These are phyloP conservation scores for Drosophila rhopaloa DNA, from an alignment of 1,140 invertebrate species.

Conservation along the genomic window DNA sequence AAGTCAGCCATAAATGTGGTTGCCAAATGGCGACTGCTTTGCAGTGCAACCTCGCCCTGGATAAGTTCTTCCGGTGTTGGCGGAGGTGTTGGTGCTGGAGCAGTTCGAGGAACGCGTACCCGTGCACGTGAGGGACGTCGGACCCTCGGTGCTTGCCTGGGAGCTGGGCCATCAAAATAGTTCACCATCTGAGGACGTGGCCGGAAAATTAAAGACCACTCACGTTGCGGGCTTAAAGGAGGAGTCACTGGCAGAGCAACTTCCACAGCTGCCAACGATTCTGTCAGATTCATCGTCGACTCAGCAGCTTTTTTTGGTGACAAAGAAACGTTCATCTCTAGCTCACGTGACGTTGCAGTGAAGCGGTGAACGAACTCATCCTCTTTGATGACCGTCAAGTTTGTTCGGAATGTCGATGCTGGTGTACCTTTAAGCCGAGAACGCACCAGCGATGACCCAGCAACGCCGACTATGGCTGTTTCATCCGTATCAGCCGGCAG, in stretches of 20 bases:
- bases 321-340: constrained; percentile 22
- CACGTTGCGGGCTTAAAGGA: neutral
- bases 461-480: neutral
- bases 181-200: constrained; percentile 14
- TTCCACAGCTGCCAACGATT: neutral
- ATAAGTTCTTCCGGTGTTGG: neutral
- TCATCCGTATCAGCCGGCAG: constrained; percentile 1
- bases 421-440: constrained; percentile 3
- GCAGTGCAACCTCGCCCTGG: neutral
- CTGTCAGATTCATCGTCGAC: neutral
- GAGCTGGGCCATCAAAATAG: constrained; percentile 11
- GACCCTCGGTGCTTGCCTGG: neutral
- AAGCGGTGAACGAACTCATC: constrained; percentile 22
- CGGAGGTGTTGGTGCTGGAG: neutral
- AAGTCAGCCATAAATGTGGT: constrained; percentile 36
- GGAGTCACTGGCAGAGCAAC: neutral
- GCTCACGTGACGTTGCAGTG: constrained; percentile 8
- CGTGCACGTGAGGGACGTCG: constrained; percentile 1
- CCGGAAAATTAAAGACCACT: constrained; percentile 50
- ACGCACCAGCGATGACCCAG: neutral
- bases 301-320: neutral
- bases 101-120: neutral
- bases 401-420: constrained; percentile 33
- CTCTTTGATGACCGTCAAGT: constrained; percentile 56
- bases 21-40: constrained; percentile 23